Evolutionary conservation across 2,113 vertebrate genomes (phyloP), one percentile per base, ranked within the genome.

Genomic region (Toxotes jaculatrix): DNA sequence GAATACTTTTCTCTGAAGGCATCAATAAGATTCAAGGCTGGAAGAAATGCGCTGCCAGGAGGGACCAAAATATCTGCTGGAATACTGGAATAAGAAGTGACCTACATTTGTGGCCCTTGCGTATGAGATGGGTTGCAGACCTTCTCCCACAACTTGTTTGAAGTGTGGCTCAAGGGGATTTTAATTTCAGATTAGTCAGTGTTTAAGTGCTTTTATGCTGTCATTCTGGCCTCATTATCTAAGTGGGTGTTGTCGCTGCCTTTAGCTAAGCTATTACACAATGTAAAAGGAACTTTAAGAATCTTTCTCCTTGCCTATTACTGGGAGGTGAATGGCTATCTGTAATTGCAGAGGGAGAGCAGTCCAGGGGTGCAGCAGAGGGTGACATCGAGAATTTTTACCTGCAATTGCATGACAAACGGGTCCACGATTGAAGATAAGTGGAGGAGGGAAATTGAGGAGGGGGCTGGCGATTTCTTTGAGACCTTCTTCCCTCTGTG

Each of bases 241-340:
- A 79, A 88, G 79, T 86, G 80, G 81, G 71, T 56, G 73, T 80
- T 81, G 86, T 77, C 89, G 40, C 80, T 34, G 88, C 90, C 89
- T 89, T 74, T 19, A 85, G 91, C 86, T 51, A 84, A 71, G 83
- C 76, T 66, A 73, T 89, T 79, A 86, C 73, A 17, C 34, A 80
- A 78, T 23, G 55, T 83, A 64, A 80, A 87, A 78, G 67, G 64
- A 76, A 87, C 65, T 86, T 87, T 68, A 77, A 85, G 63, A 64
- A 74, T 67, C 69, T 74, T 55, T 74, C 53, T 74, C 63, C 61
- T 49, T 67, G 68, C 80, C 82, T 71, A 67, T 76, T 82, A 85
- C 82, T 75, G 81, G 75, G 71, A 80, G 92, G 90, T 86, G 87
- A 92, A 91, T 56, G 68, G 89, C 91, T 92, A 93, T 88, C 92